Conservation (phyloP, 2,888 invertebrate genomes). For the Pachymerium ferrugineum region DNA sequence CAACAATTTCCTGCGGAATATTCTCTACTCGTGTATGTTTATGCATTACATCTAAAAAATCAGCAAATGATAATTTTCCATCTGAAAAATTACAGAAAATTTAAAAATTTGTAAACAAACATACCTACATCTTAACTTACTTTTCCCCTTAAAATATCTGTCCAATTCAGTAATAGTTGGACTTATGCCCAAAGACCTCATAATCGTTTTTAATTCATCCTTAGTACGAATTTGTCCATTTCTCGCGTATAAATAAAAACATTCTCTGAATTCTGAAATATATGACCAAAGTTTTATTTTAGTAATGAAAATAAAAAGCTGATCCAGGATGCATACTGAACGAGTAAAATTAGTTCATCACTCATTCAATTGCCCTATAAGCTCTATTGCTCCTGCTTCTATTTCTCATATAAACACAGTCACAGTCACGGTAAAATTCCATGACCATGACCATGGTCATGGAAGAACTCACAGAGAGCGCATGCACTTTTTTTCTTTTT, state of each 20-base stretch:
- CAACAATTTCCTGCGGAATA: constrained; percentile 72
- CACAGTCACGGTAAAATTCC: too few species aligned
- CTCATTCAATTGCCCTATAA: too few species aligned
- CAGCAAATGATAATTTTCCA: constrained; percentile 90
- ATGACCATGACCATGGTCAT: too few species aligned
- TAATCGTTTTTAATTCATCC: constrained; percentile 86
- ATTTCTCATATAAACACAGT: too few species aligned
- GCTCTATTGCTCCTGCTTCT: too few species aligned
- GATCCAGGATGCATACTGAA: neutral
- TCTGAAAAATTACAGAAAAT: constrained; percentile 49
- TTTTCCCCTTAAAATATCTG: constrained; percentile 69
- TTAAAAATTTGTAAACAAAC: neutral
- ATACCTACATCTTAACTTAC: constrained; percentile 46
- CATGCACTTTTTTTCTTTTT: too few species aligned
- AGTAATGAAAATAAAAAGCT: neutral
- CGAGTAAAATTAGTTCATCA: neutral
- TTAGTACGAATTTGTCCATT: constrained; percentile 80
- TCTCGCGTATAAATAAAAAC: constrained; percentile 88
- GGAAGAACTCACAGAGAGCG: too few species aligned
- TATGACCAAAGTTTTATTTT: constrained; percentile 35
- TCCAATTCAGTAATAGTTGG: constrained; percentile 87
- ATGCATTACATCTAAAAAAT: constrained; percentile 92
- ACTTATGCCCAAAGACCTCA: constrained; percentile 88
- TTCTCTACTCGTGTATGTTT: constrained; percentile 79
- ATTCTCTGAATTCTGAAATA: constrained; percentile 81